Percentiles rank a stretch among this genome's conserved stretches.
These are phyloP conservation scores for Emys orbicularis DNA, from an alignment of 2,797 vertebrate species.

Conservation along the genomic window DNA sequence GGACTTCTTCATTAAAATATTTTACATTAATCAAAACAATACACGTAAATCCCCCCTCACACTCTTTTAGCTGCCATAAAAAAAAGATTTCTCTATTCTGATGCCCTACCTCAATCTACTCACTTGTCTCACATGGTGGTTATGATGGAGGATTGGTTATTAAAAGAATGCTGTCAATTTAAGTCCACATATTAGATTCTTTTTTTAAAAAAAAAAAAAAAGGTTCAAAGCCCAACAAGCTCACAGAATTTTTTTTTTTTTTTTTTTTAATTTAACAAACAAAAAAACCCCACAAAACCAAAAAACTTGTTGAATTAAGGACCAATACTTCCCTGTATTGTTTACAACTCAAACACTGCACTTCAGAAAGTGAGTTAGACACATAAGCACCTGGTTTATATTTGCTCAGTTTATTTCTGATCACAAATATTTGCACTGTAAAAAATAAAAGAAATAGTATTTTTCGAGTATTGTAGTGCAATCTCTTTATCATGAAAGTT, in stretches of 20 bases:
- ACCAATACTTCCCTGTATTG: background rate
- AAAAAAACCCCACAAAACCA: no score
- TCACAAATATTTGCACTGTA: no score
- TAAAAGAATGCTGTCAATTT: fast-evolving
- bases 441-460: no score
- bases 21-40: background rate
- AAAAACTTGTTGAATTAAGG: background rate
- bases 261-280: background rate
- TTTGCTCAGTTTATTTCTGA: no score
- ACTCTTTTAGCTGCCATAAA: background rate
- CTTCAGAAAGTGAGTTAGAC: background rate
- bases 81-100: background rate
- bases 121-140: fast-evolving
- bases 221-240: background rate
- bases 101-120: background rate
- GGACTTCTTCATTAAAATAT: background rate
- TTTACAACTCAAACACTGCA: background rate
- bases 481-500: no score
- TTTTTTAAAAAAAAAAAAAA: no score
- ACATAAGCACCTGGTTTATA: background rate
- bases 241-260: background rate
- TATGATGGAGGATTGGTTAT: fast-evolving
- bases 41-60: background rate
- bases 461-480: no score
- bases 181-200: fast-evolving